A percentile compares a stretch with the other conserved stretches of the same genome.
Conservation (phyloP, 2,888 invertebrate species). For the Nomada goodeniana region DNA sequence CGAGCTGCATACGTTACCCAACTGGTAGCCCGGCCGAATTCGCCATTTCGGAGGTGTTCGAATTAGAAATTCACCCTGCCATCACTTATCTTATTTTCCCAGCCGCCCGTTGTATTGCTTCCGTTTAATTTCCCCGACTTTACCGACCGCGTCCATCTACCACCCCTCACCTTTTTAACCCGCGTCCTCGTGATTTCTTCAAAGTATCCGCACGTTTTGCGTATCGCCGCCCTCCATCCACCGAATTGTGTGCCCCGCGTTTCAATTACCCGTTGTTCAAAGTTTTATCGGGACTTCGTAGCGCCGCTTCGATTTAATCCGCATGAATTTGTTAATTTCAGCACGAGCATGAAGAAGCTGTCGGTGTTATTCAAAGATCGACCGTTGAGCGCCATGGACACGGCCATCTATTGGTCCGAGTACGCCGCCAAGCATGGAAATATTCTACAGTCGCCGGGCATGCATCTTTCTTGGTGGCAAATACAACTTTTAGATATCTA, state of each 20-base stretch:
- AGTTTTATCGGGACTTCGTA: not conserved
- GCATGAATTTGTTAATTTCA: constrained; percentile 46
- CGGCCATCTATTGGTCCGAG: constrained; percentile 73
- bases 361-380: constrained; percentile 69
- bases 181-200: not conserved
- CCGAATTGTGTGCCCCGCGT: too few relatives aligned
- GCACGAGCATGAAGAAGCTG: constrained; percentile 62
- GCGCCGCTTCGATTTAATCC: not conserved
- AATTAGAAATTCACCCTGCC: not conserved
- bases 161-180: too few relatives aligned
- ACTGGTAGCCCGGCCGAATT: not conserved
- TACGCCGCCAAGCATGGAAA: constrained; percentile 70
- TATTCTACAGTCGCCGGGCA: constrained; percentile 73
- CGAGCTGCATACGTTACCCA: not conserved
- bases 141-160: not conserved
- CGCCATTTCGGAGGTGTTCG: not conserved
- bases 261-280: not conserved
- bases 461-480: constrained; percentile 81
- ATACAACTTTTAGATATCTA: constrained; percentile 85
- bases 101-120: too few relatives aligned
- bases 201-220: not conserved
- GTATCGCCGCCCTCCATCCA: too few relatives aligned
- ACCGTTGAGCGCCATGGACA: constrained; percentile 67
- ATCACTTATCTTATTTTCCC: not conserved
- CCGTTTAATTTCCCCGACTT: not conserved